Evolutionary conservation across 2,797 vertebrate genomes (phyloP).

Genomic region (Chromis chromis): DNA sequence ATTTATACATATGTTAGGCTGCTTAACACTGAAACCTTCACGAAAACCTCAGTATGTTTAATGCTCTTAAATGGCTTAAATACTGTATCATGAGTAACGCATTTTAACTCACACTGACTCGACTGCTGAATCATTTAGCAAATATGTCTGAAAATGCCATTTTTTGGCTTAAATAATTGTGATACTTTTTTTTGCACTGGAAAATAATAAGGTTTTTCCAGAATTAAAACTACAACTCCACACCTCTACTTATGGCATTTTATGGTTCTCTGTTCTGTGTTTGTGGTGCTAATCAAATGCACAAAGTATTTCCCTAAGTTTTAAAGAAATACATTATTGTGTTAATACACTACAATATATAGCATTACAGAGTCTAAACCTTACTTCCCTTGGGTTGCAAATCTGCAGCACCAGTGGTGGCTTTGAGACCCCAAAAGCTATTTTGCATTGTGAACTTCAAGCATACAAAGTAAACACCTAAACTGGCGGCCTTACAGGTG

Average conservation of each 20-base stretch:
- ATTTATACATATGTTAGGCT: not conserved
- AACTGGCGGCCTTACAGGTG: not conserved
- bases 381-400: not conserved
- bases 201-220: slow-evolving; percentile 1
- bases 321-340: not conserved
- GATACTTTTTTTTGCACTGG: not conserved
- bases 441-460: not conserved
- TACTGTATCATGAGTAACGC: not conserved
- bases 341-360: not conserved
- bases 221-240: slow-evolving; percentile 5
- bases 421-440: not conserved
- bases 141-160: not conserved
- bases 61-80: not conserved
- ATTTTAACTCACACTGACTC: not conserved
- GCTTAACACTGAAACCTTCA: not conserved
- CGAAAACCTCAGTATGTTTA: not conserved
- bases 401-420: not conserved
- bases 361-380: not conserved
- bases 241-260: not conserved
- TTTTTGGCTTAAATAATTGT: not conserved
- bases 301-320: not conserved
- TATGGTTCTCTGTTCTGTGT: not conserved
- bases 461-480: not conserved
- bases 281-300: slow-evolving; percentile 2
- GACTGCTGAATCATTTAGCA: not conserved